A percentile compares a stretch with the other conserved stretches of the same genome.
These are phyloP conservation scores for Podarcis cretensis DNA, from an alignment of 2,113 vertebrate species.

Conservation along the genomic window DNA sequence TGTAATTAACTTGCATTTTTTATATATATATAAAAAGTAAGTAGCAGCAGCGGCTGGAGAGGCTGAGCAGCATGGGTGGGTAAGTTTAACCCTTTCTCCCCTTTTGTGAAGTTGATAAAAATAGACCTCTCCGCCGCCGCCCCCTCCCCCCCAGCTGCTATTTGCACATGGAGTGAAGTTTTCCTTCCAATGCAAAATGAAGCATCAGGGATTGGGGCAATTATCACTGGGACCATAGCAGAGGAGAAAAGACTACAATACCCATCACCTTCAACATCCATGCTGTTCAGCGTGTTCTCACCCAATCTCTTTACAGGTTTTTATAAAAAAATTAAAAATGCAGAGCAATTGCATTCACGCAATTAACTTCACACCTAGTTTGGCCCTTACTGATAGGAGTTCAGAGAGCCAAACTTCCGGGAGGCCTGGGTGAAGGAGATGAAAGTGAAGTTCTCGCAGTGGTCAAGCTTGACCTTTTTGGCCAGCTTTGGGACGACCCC, in stretches of 20 bases:
- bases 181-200: background rate
- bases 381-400: conserved; percentile 56
- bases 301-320: background rate
- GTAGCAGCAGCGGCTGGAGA: no score
- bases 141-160: background rate
- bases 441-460: conserved; percentile 70
- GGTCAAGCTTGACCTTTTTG: conserved; percentile 68
- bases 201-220: background rate
- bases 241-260: background rate
- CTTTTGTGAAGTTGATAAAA: background rate
- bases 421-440: conserved; percentile 71
- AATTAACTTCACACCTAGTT: background rate
- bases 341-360: background rate
- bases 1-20: background rate
- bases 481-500: conserved; percentile 59
- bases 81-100: background rate
- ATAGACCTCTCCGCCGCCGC: background rate
- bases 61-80: background rate
- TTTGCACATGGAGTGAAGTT: background rate
- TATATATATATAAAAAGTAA: no score
- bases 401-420: conserved; percentile 51
- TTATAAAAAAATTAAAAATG: background rate
- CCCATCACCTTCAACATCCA: no score
- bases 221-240: background rate
- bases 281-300: background rate